Base-by-base conservation (phyloP, 2,888 invertebrate species). In the Pristionchus arcanus region DNA sequence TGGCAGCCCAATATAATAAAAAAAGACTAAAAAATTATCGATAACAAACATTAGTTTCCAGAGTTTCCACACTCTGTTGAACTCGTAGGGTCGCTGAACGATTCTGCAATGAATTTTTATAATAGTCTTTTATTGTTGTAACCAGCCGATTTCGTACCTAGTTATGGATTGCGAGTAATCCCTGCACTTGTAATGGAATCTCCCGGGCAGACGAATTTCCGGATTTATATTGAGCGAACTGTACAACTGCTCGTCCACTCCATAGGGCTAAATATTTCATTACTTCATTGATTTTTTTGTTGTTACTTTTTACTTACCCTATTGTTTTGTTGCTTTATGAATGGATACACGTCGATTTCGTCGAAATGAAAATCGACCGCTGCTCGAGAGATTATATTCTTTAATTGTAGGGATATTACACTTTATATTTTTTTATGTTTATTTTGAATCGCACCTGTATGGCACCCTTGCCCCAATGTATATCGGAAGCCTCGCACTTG, bases 221-320 rank as follows among this genome's bases (percentile, higher is more conserved):
- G 49, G n/a, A 53, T 37, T 83, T 11, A 83, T 28, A 7, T 83
- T 37, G 28, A 83, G 37, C 16, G 83, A 83, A 9, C n/a, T 21
- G 37, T 83, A 83, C 83, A 83, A 34, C 13, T 83, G 53, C 31
- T 83, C 83, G 25, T 83, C 83, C 28, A 83, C 83, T 83, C 83
- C 83, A 19, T 53, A 83, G 31, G 53, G 53, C 83, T 83, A 15
- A 3, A 83, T 28, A 42, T 28, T 42, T n/a, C 34, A 37, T 42
- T 74, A 21, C 0, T 15, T 37, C 1, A 37, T 37, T 9, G 37
- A 37, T 7, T 74, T 25, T 28, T 53, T 25, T 53, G 21, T 31
- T n/a, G n/a, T n/a, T n/a, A n/a, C n/a, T 31, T 28, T 28, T 68
- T 7, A 81, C 68, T 19, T 5, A 83, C 83, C 83, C 53, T 83